phyloP scores from a whole-genome alignment of 2,113 vertebrate species.

The Plestiodon gilberti region DNA sequence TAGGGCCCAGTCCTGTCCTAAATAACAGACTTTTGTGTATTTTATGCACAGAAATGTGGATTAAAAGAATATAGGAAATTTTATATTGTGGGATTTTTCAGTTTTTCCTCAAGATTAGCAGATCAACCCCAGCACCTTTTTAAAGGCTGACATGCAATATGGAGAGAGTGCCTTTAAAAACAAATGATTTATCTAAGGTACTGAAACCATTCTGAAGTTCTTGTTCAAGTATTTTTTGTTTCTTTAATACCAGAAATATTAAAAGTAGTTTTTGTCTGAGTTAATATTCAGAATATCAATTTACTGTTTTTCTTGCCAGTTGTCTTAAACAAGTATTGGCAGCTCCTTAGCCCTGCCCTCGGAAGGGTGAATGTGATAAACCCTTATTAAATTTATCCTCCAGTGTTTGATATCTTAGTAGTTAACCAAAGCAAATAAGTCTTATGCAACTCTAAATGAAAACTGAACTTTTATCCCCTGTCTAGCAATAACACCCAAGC shows the following conservation, averaged over 20 bases:
- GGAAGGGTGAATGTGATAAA: background rate
- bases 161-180: conserved; percentile 4
- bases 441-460: background rate
- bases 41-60: conserved; percentile 43
- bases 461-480: background rate
- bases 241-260: background rate
- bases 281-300: background rate
- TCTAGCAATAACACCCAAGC: background rate
- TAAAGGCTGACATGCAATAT: background rate
- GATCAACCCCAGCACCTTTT: background rate
- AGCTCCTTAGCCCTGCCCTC: background rate
- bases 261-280: background rate
- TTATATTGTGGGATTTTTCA: background rate
- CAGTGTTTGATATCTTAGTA: background rate
- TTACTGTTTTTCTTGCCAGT: background rate
- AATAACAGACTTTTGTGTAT: background rate
- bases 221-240: background rate
- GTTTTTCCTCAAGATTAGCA: background rate
- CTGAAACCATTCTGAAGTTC: background rate
- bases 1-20: background rate
- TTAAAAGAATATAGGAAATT: conserved; percentile 23
- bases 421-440: conserved; percentile 7
- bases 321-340: background rate
- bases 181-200: background rate
- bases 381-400: background rate